Conservation (phyloP, 2,113 vertebrate species). For the Engystomops pustulosus region DNA sequence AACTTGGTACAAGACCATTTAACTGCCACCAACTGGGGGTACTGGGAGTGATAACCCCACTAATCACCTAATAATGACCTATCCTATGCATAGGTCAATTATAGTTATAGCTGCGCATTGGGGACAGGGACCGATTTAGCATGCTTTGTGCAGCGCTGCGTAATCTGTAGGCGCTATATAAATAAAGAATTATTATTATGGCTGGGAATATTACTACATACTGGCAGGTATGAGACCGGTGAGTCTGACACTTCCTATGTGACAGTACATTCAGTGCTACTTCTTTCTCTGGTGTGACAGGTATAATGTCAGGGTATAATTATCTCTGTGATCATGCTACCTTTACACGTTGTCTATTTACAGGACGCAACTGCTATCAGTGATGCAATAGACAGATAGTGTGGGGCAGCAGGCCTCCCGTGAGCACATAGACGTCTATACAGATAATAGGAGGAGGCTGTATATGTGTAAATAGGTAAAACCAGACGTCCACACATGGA, state of each 20-base stretch:
- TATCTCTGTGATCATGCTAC: background rate
- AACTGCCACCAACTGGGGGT: no score
- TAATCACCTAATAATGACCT: no score
- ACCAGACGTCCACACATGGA: conserved; percentile 9
- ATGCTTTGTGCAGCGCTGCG: no score
- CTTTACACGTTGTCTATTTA: background rate
- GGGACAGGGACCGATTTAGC: no score
- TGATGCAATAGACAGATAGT: background rate
- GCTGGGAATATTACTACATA: no score
- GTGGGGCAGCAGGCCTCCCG: background rate
- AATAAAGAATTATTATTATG: no score
- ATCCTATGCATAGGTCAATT: no score
- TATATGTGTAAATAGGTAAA: conserved; percentile 31
- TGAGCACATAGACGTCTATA: background rate
- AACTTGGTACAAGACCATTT: no score
- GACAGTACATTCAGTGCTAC: background rate
- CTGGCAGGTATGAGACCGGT: no score
- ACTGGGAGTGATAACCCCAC: no score
- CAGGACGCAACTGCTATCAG: background rate
- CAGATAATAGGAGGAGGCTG: background rate
- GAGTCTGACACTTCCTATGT: background rate
- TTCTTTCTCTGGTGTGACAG: background rate
- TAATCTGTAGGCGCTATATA: no score
- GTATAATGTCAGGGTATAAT: conserved; percentile 6
- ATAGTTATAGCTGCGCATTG: no score